Base-by-base conservation (phyloP, 2,888 invertebrate genomes). In the Leptarthrus brevirostris region DNA sequence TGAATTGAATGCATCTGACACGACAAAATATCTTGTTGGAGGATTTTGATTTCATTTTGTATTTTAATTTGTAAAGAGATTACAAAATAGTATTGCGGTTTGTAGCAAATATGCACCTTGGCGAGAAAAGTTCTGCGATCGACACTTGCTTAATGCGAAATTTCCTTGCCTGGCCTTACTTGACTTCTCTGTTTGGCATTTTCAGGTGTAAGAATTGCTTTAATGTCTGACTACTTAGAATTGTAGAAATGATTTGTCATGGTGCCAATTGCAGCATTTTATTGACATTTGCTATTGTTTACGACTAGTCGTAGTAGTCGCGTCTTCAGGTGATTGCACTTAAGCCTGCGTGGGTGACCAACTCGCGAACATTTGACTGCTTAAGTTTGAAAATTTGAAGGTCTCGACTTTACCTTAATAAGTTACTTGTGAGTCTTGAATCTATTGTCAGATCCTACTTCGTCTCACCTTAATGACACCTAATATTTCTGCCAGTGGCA, bases 1-100 rank as follows among this genome's bases (percentile, higher is more conserved):
- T 66, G 66, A 66, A 66, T 66, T 44, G 47, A 18, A 49, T 36
- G 44, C 49, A 20, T 66, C 30, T 66, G 66, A 66, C 66, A 47
- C 49, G 26, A 47, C 49, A 66, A 47, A 66, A 66, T 66, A 47
- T 47, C 16, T 66, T 64, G 12, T n/a, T 24, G 8, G 22, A 16
- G 44, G 12, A 14, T 44, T 44, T 44, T 44, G 44, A 44, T 14
- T 53, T n/a, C n/a, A 20, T 66, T 66, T 49, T 66, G 47, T 14
- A 47, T 24, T 26, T 47, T 66, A 47, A 47, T 47, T 66, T 47
- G 47, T 66, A 66, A 66, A 66, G 14, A 20, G 16, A 47, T 66
- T 66, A 66, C 66, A 66, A 66, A 66, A 66, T 66, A 47, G 16
- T 66, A 18, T 61, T 36, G 24, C 66, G 47, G 12, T 22, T 22